These are phyloP conservation scores for Anas bahamensis DNA, from an alignment of 2,797 vertebrate species.

Conservation along the genomic window DNA sequence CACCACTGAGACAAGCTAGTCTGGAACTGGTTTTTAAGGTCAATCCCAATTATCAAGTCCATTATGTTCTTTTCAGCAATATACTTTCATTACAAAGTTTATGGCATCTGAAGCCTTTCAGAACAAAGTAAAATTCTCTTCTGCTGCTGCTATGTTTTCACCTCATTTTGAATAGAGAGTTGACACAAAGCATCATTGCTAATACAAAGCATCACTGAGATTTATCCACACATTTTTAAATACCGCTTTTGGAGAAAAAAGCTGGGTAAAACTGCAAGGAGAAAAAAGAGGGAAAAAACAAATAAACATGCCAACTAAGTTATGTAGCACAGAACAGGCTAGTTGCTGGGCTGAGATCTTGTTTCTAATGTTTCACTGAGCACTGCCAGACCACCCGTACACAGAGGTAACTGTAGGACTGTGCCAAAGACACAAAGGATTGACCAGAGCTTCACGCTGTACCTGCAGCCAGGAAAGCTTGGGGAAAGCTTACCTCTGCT, in stretches of 20 bases:
- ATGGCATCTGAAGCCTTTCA: not conserved
- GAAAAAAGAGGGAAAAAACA: not conserved
- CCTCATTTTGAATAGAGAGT: slow-evolving; percentile 10
- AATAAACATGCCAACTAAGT: not conserved
- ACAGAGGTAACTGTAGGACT: not conserved
- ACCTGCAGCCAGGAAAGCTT: not conserved
- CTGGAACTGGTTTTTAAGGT: slow-evolving; percentile 26
- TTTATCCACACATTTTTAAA: no score
- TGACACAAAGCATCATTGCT: not conserved
- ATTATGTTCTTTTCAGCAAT: not conserved
- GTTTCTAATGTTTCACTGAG: not conserved
- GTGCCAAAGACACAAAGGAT: not conserved
- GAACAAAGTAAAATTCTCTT: not conserved
- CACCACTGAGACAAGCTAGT: not conserved
- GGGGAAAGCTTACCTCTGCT: not conserved
- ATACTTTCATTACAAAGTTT: not conserved
- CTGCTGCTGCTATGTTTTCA: not conserved
- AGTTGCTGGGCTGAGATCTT: not conserved
- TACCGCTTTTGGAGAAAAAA: not conserved
- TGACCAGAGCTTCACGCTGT: not conserved
- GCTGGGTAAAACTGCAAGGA: not conserved
- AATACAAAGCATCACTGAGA: not conserved
- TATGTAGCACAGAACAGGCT: not conserved
- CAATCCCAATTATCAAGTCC: slow-evolving; percentile 44
- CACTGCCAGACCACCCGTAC: not conserved